Percentiles rank a stretch among this genome's conserved stretches.
These are phyloP conservation scores for Melanargia galathea DNA, from an alignment of 2,888 invertebrate genomes.

Conservation along the genomic window DNA sequence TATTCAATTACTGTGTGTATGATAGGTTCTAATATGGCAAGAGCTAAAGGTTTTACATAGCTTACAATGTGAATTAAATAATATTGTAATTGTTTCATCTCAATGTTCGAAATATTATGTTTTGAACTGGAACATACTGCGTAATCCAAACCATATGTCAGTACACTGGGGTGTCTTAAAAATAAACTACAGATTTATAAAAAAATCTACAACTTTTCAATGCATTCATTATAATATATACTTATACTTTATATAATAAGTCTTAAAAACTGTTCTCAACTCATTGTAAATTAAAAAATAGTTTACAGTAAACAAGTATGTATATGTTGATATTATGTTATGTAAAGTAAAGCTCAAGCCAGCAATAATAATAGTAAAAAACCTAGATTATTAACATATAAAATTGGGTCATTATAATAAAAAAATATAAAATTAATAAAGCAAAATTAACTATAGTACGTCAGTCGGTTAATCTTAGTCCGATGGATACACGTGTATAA, in stretches of 20 bases:
- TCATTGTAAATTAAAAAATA: constrained; percentile 50
- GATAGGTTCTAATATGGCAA: background rate
- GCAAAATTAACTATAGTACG: constrained; percentile 53
- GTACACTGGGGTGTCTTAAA: constrained; percentile 52
- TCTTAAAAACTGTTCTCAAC: too few relatives aligned
- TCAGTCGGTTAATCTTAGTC: constrained; percentile 67
- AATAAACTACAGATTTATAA: constrained; percentile 19
- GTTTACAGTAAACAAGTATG: constrained; percentile 41
- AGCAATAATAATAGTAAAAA: constrained; percentile 35
- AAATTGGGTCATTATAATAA: constrained; percentile 41
- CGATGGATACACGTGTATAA: constrained; percentile 49
- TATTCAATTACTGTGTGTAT: background rate
- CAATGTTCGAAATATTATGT: too few relatives aligned
- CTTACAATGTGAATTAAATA: too few relatives aligned
- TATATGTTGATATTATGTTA: too few relatives aligned
- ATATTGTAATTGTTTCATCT: too few relatives aligned
- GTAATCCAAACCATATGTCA: constrained; percentile 36
- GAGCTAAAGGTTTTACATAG: too few relatives aligned
- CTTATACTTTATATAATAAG: too few relatives aligned
- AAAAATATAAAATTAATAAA: constrained; percentile 48
- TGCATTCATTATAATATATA: constrained; percentile 20
- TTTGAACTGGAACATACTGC: background rate
- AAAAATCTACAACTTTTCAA: constrained; percentile 25
- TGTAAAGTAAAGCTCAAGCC: constrained; percentile 70
- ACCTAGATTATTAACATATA: constrained; percentile 27